Evolutionary conservation across 2,797 vertebrate genomes (phyloP).

Genomic region (Pyrocephalus nanus): DNA sequence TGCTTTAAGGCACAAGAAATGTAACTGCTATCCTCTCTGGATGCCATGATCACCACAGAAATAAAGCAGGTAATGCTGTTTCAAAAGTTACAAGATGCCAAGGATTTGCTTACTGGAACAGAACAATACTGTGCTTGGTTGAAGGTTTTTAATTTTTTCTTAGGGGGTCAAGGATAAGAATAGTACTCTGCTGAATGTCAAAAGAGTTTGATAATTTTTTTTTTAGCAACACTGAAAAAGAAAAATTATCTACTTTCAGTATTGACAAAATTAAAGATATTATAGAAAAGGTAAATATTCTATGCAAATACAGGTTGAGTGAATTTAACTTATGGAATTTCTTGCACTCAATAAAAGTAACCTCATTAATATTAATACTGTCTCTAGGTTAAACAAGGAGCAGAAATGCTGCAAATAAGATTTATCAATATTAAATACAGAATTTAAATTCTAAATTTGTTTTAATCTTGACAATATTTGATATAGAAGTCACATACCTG

Average conservation of each 20-base stretch:
- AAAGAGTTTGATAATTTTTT: background rate
- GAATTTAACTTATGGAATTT: background rate
- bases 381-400: slow-evolving; percentile 6
- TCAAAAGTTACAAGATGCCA: background rate
- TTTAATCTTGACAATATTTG: background rate
- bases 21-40: background rate
- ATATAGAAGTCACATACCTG: background rate
- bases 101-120: background rate
- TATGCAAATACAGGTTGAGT: background rate
- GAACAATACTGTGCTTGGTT: background rate
- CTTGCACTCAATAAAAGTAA: background rate
- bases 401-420: background rate
- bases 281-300: background rate
- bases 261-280: background rate
- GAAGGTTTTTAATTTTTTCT: background rate
- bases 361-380: background rate
- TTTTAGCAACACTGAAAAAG: background rate
- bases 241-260: background rate
- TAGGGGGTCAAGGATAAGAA: fast-evolving
- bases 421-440: slow-evolving; percentile 18
- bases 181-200: background rate
- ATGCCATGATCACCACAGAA: background rate
- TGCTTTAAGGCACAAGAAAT: background rate
- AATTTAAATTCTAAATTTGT: slow-evolving; percentile 5
- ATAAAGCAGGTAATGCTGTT: background rate